phyloP scores from a whole-genome alignment of 1,140 invertebrate genomes.

The Bombus pyrosoma region DNA sequence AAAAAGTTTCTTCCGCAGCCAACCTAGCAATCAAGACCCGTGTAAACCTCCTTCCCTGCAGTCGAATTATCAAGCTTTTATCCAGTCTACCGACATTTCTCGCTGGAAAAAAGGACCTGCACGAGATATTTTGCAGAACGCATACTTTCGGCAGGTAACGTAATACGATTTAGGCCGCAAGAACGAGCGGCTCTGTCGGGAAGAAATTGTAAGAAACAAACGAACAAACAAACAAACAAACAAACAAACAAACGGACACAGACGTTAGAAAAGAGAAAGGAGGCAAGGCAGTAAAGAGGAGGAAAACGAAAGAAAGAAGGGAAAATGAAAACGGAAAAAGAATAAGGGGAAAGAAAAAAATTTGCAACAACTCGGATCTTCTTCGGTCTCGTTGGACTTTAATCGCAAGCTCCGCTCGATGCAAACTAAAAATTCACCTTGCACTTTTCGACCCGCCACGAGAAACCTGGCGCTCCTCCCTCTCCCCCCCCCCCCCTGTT shows the following conservation, averaged over 20 bases:
- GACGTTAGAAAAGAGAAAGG: not conserved
- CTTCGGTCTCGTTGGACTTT: conserved; percentile 51
- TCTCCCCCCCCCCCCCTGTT: no score
- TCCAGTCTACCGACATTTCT: not conserved
- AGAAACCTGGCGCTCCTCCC: conserved; percentile 41
- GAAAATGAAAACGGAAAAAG: not conserved
- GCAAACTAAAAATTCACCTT: conserved; percentile 59
- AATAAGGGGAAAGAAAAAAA: not conserved
- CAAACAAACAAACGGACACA: not conserved
- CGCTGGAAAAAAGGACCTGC: not conserved
- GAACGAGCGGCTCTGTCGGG: not conserved
- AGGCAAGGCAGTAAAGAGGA: not conserved
- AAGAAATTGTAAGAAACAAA: not conserved
- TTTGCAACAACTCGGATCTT: conserved; percentile 27
- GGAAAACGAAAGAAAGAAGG: not conserved
- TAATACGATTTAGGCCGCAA: not conserved
- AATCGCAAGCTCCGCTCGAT: conserved; percentile 48
- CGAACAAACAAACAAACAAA: not conserved
- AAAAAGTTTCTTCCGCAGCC: not conserved
- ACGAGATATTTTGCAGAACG: not conserved
- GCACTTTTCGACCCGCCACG: conserved; percentile 46
- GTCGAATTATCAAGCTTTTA: conserved; percentile 10
- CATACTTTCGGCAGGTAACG: not conserved
- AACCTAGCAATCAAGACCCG: not conserved
- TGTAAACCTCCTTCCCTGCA: not conserved